Evolutionary conservation across 2,797 vertebrate genomes (phyloP).

Genomic region (Petrocephalus schoutedeni): DNA sequence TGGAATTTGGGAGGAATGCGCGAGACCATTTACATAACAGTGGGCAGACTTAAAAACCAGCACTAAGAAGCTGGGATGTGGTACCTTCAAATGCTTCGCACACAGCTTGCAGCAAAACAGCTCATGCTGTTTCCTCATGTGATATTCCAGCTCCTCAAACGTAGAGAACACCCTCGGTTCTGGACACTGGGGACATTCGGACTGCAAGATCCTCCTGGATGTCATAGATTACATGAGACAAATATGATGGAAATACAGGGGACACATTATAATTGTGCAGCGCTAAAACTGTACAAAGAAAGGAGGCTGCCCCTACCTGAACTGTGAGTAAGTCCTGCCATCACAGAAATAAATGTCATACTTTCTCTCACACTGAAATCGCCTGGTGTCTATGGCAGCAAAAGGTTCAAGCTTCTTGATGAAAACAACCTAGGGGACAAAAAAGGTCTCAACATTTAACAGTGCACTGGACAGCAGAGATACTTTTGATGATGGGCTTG

Average conservation of each 20-base stretch:
- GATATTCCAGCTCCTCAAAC: conserved; percentile 87
- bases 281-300: background rate
- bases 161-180: conserved; percentile 78
- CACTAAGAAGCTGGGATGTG: conserved; percentile 7
- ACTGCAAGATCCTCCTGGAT: conserved; percentile 77
- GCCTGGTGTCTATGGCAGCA: conserved; percentile 66
- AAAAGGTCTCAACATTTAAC: background rate
- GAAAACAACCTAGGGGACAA: conserved; percentile 76
- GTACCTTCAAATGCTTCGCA: conserved; percentile 86
- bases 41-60: background rate
- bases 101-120: conserved; percentile 96
- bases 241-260: background rate
- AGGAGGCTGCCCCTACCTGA: conserved; percentile 64
- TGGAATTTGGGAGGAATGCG: background rate
- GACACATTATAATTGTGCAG: background rate
- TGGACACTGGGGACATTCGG: conserved; percentile 76
- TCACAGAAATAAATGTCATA: conserved; percentile 85
- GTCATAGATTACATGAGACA: background rate
- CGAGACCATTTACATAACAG: background rate
- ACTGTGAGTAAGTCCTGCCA: conserved; percentile 73
- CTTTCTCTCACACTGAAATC: conserved; percentile 82
- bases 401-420: conserved; percentile 75
- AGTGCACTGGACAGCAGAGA: background rate
- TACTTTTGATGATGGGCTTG: background rate
- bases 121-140: conserved; percentile 94